Base-by-base conservation (phyloP, 2,888 invertebrate species). In the Pharmacophagus antenor region DNA sequence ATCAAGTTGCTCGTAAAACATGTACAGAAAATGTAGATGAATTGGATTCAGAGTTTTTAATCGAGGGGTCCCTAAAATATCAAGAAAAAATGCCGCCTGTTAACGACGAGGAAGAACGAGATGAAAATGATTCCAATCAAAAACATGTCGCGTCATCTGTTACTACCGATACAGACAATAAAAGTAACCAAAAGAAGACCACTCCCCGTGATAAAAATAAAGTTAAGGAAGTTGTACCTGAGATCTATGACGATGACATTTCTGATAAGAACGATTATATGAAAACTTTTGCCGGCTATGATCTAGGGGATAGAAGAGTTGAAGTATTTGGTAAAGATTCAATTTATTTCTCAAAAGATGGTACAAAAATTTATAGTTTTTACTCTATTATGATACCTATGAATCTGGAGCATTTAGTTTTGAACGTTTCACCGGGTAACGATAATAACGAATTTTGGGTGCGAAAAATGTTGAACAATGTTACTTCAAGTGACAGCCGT, bases 41-140 rank as follows among this genome's bases (percentile, higher is more conserved):
- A 2, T 63, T 70, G 31, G 74, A 74, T 15, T 62, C 69, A 20
- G 90, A 90, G 62, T 72, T 91, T 31, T 66, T 91, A 1, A 83
- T 91, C 65, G 85, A 88, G 72, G 87, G 86, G 37, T 90, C 91
- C 27, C 68, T 91, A 2, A 91, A 91, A 71, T 79, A 79, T 67
- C 72, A 83, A 65, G 82, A 82, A 61, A 62, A 77, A 15, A 54
- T 63, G n/a, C 63, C 72, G 62, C 50, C 67, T 3, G 76, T 67
- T 3, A 76, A 79, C 58, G 77, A 74, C 20, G 62, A 37, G 37
- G 62, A 62, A 2, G 77, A 77, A 46, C 37, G 52, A 68, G 12
- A 56, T 60, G 18, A 68, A 66, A 54, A 41, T 55, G 5, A 54
- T 63, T 17, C n/a, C 12, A 65, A 70, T 0, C 75, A 74, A 65